Evolutionary conservation across 1,140 invertebrate species (phyloP), one percentile per base, ranked within the genome.

Genomic region (Micrasema minimum): DNA sequence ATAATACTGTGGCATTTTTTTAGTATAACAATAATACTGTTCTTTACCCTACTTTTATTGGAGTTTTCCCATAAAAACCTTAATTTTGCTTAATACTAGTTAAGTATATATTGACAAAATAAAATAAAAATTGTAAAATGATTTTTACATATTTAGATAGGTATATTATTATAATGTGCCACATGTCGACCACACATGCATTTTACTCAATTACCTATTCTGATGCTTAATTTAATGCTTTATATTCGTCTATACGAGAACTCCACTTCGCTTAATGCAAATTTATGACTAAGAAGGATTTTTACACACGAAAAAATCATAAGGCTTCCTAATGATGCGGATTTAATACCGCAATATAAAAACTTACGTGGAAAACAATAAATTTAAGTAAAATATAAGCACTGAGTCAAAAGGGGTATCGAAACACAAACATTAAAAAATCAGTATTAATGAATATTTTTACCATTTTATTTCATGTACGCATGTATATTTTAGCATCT

Each of bases 281-380:
- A 67, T 67, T 67, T 67, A 67, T 45, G 65, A 43, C 50, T 45
- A 26, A 7, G 37, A 43, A 67, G 1, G 16, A 41, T 51, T 66
- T 66, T 67, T 23, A 50, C 65, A 67, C 38, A 67, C n/a, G 37
- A 53, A 43, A 31, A 41, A 22, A 37, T 50, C 14, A 67, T 67
- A 67, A 67, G 35, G 65, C 65, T 67, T 67, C 65, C 65, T 67
- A 67, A 67, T 55, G 50, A 67, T 43, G 37, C 35, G 16, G 12
- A 45, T 67, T 67, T 55, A 59, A 38, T 59, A 41, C 16, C n/a
- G 5, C 22, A 12, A 31, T 59, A 20, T 59, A 59, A 41, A 41
- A 12, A 35, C 9, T 12, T 12, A 14, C 37, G 16, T 7, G 1
- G 37, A 59, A 20, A 2, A 12, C 55, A 7, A 12, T 4, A 59